phyloP scores from a whole-genome alignment of 1,140 invertebrate genomes.

The Trachymyrmex cornetzi region DNA sequence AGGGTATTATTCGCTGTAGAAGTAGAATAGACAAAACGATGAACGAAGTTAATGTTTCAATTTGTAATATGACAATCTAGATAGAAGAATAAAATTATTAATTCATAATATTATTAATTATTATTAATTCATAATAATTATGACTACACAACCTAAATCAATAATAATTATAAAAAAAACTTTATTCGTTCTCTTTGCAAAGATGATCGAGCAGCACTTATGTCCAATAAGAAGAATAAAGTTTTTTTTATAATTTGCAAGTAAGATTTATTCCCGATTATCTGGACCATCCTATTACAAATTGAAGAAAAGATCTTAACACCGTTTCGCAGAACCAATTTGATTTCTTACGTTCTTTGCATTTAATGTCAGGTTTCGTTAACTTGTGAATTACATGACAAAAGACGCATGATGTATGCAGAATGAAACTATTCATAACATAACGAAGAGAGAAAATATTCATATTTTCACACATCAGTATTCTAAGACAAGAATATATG shows the following conservation, averaged over 20 bases:
- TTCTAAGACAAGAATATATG: neutral
- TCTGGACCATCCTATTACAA: neutral
- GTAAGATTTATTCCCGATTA: neutral
- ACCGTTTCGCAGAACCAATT: slow-evolving; percentile 76
- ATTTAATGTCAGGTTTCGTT: slow-evolving; percentile 22
- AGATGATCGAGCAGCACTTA: neutral
- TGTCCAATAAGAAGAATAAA: neutral
- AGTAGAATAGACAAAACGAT: slow-evolving; percentile 70
- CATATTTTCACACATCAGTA: slow-evolving; percentile 36
- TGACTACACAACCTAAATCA: too few relatives aligned
- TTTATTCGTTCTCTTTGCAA: neutral
- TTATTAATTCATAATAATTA: too few relatives aligned
- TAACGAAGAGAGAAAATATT: slow-evolving; percentile 10
- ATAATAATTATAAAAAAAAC: neutral
- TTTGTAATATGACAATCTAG: neutral
- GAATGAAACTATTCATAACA: neutral
- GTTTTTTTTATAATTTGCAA: neutral
- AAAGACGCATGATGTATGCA: slow-evolving; percentile 30
- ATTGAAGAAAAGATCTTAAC: slow-evolving; percentile 74
- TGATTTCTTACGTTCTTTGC: slow-evolving; percentile 15
- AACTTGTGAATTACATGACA: slow-evolving; percentile 1
- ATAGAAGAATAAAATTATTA: neutral
- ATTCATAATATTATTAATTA: too few relatives aligned
- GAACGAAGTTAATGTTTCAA: slow-evolving; percentile 72
- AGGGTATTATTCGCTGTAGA: slow-evolving; percentile 77